These are phyloP conservation scores for Pinna nobilis DNA, from an alignment of 1,140 invertebrate species.

Conservation along the genomic window DNA sequence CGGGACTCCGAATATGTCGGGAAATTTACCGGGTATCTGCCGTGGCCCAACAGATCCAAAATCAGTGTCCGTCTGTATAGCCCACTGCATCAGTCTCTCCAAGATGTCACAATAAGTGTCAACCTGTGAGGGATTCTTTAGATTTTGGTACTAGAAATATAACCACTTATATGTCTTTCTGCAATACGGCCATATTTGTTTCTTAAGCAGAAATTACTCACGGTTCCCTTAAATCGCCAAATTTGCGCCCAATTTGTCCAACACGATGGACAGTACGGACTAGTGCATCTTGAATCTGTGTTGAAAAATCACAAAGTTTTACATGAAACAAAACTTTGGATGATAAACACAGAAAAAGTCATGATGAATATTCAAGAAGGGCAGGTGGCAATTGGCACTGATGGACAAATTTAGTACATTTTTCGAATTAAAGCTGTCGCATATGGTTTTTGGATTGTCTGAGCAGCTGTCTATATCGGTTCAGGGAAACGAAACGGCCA, in stretches of 20 bases:
- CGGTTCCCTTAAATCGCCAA: not conserved
- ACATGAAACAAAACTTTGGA: conserved; percentile 1
- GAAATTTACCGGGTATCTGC: conserved; percentile 11
- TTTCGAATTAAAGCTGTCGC: not conserved
- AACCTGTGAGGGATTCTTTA: not conserved
- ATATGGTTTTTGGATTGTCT: not conserved
- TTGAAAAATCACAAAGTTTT: not conserved
- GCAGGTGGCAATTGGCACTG: conserved; percentile 6
- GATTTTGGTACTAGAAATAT: not conserved
- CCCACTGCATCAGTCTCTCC: conserved; percentile 15
- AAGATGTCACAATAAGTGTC: conserved; percentile 15
- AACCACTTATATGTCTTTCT: conserved; percentile 10
- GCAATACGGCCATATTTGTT: conserved; percentile 7
- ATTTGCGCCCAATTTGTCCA: conserved; percentile 14
- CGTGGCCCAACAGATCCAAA: conserved; percentile 4
- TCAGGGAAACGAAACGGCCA: not conserved
- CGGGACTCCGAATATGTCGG: not conserved
- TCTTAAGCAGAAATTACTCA: not conserved
- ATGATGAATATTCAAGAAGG: conserved; percentile 15
- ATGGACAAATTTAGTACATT: conserved; percentile 15
- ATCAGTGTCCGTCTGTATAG: conserved; percentile 6
- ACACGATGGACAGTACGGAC: conserved; percentile 16
- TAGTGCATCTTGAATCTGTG: not conserved
- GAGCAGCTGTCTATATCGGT: conserved; percentile 10
- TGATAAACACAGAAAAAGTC: not conserved